Conservation (phyloP, 2,888 invertebrate species). For the Trissonchulus latispiculum region DNA sequence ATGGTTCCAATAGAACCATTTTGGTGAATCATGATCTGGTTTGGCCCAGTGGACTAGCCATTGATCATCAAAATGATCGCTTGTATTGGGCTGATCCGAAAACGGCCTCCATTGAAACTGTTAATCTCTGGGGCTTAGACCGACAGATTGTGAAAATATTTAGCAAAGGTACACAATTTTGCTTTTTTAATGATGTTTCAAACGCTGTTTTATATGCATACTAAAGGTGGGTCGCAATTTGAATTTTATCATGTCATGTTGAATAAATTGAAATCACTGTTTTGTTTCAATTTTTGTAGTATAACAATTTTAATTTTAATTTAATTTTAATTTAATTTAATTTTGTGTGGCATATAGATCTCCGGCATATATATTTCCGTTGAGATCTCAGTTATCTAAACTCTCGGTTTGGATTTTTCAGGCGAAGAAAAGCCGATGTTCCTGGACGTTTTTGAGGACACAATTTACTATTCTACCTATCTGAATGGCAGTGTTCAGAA, state of each 20-base stretch:
- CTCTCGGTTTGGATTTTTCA: slow-evolving; percentile 35
- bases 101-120: slow-evolving; percentile 60
- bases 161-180: slow-evolving; percentile 46
- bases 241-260: slow-evolving; percentile 3
- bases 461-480: slow-evolving; percentile 59
- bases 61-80: slow-evolving; percentile 62
- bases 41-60: slow-evolving; percentile 65
- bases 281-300: too few species aligned
- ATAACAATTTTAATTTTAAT: too few species aligned
- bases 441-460: slow-evolving; percentile 64
- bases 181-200: slow-evolving; percentile 12
- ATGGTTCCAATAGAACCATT: slow-evolving; percentile 60
- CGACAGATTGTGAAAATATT: slow-evolving; percentile 56
- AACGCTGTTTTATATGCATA: too few species aligned
- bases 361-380: too few species aligned
- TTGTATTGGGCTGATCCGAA: slow-evolving; percentile 78
- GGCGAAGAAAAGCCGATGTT: slow-evolving; percentile 58
- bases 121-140: slow-evolving; percentile 59
- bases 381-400: too few species aligned
- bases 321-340: too few species aligned
- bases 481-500: too few species aligned
- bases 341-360: too few species aligned
- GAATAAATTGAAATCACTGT: too few species aligned
- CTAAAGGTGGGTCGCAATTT: too few species aligned
- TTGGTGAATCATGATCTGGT: slow-evolving; percentile 75